Conservation (phyloP, 2,888 invertebrate genomes). For the Calameuta pallipes region DNA sequence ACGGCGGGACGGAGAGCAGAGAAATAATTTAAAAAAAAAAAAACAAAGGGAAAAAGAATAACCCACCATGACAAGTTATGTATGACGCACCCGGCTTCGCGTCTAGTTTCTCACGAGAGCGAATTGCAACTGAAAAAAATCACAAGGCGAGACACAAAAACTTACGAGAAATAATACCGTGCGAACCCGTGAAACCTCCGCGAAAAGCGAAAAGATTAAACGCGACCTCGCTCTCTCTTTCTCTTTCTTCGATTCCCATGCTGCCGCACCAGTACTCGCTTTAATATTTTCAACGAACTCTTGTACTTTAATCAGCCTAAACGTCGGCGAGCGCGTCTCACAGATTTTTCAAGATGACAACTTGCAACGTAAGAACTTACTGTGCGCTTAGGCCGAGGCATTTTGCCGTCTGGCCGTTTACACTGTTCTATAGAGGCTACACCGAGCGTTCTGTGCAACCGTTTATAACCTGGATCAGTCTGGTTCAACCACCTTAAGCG, state of each 20-base stretch:
- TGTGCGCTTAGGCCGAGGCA: conserved; percentile 53
- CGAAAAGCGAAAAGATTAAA: background rate
- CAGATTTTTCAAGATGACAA: background rate
- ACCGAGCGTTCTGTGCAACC: background rate
- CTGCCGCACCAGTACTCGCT: no score
- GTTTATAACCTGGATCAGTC: conserved; percentile 14
- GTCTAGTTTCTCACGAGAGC: no score
- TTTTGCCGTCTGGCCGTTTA: conserved; percentile 35
- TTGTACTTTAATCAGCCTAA: background rate
- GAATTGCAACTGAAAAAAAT: no score
- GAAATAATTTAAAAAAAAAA: no score
- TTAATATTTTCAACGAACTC: background rate
- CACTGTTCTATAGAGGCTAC: conserved; percentile 13
- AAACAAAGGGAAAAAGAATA: conserved; percentile 14
- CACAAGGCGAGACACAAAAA: no score
- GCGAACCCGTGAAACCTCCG: background rate
- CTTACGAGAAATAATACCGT: background rate
- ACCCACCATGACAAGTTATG: conserved; percentile 29
- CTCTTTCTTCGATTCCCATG: no score
- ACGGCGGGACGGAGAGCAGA: no score
- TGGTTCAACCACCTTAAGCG: conserved; percentile 39
- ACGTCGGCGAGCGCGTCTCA: background rate
- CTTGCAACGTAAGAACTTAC: conserved; percentile 34
- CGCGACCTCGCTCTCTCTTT: background rate
- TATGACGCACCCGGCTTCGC: conserved; percentile 2